Evolutionary conservation across 2,113 vertebrate genomes (phyloP), one percentile per base, ranked within the genome.

Genomic region (Entelurus aequoreus): DNA sequence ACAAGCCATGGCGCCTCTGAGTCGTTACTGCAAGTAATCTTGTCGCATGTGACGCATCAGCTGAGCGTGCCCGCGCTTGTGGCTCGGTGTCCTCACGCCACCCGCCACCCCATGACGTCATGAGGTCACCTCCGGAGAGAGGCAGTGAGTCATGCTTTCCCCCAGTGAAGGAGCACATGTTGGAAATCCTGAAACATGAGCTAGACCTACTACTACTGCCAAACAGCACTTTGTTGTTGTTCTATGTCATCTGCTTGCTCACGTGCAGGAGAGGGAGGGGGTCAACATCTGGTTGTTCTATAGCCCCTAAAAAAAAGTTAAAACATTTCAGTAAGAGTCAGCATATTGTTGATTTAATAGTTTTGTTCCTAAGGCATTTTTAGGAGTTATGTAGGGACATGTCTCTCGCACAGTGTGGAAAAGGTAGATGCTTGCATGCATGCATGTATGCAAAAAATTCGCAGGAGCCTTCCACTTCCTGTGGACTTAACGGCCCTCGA

Each of bases 161-260:
- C 56, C 57, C 65, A 49, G 71, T 8, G 12, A 79, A 71, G 52
- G 8, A 72, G 62, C 74, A 69, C 76, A 82, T 71, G 74, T 72
- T 66, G 38, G 59, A 63, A 74, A 78, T 82, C 74, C 79, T 67
- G 72, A 71, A 58, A 62, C 73, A 63, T 82, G 77, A 85, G 81
- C 79, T 62, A 11, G 51, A 42, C 15, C 37, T 48, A n/a, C 46
- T 51, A n/a, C 63, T 46, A 21, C 71, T 53, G 77, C 81, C 71
- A 71, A 72, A 46, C n/a, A 14, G 54, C 15, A 12, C 70, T 64
- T 68, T 47, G 19, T 58, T 70, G 65, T 71, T 76, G 37, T 63
- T 71, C 62, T 63, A 69, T 51, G 55, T 69, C 65, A 69, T 75
- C 69, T 15, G 9, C 73, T 71, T 6, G 47, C 75, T 77, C 75